Conservation (phyloP, 2,888 invertebrate genomes). For the Torymus texanus region DNA sequence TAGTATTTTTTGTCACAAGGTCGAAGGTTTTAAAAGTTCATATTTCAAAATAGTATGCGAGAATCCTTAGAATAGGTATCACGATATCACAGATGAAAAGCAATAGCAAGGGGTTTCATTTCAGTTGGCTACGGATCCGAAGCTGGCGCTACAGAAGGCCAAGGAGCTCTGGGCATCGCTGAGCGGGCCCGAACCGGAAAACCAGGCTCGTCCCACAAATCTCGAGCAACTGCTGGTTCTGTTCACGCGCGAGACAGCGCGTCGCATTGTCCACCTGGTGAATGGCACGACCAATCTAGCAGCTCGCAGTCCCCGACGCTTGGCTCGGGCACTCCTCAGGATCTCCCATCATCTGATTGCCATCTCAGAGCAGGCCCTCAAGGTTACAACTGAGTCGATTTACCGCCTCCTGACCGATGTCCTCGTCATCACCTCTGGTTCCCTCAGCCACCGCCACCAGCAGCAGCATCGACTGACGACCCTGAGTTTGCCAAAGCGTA, state of each 20-base stretch:
- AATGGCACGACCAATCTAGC: conserved; percentile 82
- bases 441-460: background rate
- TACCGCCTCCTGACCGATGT: conserved; percentile 29
- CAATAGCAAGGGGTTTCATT: conserved; percentile 36
- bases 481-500: conserved; percentile 10
- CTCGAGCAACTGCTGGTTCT: conserved; percentile 86
- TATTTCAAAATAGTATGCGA: too few relatives aligned
- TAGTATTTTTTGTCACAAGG: too few relatives aligned
- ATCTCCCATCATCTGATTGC: conserved; percentile 78
- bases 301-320: conserved; percentile 78
- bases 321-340: conserved; percentile 63
- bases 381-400: conserved; percentile 75
- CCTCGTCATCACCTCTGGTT: conserved; percentile 2
- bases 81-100: too few relatives aligned
- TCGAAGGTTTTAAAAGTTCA: too few relatives aligned
- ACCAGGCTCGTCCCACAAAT: conserved; percentile 87
- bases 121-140: conserved; percentile 87
- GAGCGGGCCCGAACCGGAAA: conserved; percentile 88
- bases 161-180: conserved; percentile 83
- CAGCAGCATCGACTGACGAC: background rate
- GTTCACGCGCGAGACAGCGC: conserved; percentile 85
- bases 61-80: too few relatives aligned
- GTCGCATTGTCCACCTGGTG: conserved; percentile 86
- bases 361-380: conserved; percentile 80
- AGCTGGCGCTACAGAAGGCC: conserved; percentile 83